Base-by-base conservation (phyloP, 2,888 invertebrate species). In the Eupithecia tripunctaria region DNA sequence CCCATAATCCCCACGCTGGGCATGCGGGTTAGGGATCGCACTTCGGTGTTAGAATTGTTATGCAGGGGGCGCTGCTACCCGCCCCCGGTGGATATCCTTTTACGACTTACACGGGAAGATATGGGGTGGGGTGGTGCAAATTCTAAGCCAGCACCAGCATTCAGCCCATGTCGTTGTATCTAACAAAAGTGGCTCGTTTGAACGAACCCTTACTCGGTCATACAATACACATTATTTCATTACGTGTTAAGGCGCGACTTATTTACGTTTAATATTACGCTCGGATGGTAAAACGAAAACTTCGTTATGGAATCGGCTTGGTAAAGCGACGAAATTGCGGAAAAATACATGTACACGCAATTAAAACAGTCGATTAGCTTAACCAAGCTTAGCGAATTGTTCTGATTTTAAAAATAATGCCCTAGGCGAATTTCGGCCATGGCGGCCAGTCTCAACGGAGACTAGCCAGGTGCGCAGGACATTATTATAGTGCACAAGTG, bases 261-360 rank as follows among this genome's bases (percentile, higher is more conserved):
- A 60, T 60, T 60, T 60, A 60, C 29, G 29, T 29, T 29, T 29
- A 10, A 60, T 60, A 60, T 60, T 60, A 60, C 60, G 18, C 60
- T 60, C 18, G 60, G 60, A 27, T 29, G 60, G 60, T 60, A 18
- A 29, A 60, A 56, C 60, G 60, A 29, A 60, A 60, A 60, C 29
- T 29, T 60, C 60, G 60, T 60, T 60, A 60, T 29, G 18, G 15
- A 29, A 60, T 60, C 60, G 18, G 60, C 29, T 29, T 18, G 27
- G 60, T 27, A 10, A 29, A 2, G 27, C 60, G 27, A 29, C 7
- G 27, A 29, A 60, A 60, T 60, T 60, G 27, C 27, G 2, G 18
- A 29, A 60, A 60, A 60, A 60, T 18, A 29, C 27, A 12, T 59
- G 51, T 21, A 51, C 29, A 18, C 29, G 18, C 8, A 60, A 29